Percentiles rank a stretch among this genome's conserved stretches.
phyloP scores from a whole-genome alignment of 2,113 vertebrate species.

The Mungos mungo region DNA sequence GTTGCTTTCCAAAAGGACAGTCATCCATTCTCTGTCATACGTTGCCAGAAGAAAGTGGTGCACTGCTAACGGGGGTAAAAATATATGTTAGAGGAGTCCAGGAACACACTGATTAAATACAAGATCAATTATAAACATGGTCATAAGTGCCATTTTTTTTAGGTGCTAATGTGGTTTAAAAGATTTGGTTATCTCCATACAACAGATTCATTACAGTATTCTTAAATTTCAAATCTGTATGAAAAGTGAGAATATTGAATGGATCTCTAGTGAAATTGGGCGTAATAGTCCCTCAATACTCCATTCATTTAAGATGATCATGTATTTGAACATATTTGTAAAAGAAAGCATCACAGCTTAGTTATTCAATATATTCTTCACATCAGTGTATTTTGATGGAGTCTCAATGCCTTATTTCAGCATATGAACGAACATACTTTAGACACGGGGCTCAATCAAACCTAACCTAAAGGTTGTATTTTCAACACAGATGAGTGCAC shows the following conservation, averaged over 20 bases:
- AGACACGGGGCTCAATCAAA: background rate
- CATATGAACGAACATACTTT: background rate
- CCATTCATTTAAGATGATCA: background rate
- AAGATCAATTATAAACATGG: rapidly evolving
- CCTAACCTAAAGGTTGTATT: slow-evolving; percentile 5
- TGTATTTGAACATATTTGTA: background rate
- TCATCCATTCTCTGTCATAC: background rate
- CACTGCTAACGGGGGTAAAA: background rate
- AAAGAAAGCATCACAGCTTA: slow-evolving; percentile 19
- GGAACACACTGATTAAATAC: background rate
- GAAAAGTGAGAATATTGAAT: background rate
- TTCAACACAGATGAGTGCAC: background rate
- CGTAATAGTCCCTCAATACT: background rate
- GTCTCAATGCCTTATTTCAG: background rate
- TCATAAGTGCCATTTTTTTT: background rate
- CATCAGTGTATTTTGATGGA: background rate
- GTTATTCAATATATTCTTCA: background rate
- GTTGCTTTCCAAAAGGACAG: background rate
- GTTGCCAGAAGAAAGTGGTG: background rate
- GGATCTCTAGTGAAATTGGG: background rate
- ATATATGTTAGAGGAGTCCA: background rate
- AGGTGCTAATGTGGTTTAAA: background rate
- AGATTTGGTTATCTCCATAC: background rate
- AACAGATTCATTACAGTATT: background rate
- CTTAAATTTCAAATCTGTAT: background rate